Evolutionary conservation across 2,113 vertebrate genomes (phyloP).

Genomic region (Cromileptes altivelis): DNA sequence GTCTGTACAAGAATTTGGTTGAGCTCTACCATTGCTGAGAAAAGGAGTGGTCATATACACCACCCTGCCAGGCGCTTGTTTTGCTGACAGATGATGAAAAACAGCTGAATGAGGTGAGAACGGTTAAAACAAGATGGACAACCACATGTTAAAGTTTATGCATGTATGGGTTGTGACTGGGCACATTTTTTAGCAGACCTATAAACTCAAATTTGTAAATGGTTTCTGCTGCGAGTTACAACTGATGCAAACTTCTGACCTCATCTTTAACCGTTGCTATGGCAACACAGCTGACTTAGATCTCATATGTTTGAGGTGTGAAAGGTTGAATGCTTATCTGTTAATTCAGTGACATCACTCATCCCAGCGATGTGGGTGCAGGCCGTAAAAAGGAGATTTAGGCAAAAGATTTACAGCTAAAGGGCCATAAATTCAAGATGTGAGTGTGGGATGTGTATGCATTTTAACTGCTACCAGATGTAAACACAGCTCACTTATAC

Average conservation of each 20-base stretch:
- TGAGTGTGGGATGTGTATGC: slow-evolving; percentile 8
- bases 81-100: slow-evolving; percentile 12
- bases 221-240: neutral
- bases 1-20: neutral
- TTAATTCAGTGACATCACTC: slow-evolving; percentile 27
- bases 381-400: slow-evolving; percentile 19
- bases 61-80: neutral
- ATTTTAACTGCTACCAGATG: slow-evolving; percentile 70
- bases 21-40: neutral
- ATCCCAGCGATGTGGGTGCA: neutral
- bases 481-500: slow-evolving; percentile 33
- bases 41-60: neutral
- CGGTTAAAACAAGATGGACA: neutral
- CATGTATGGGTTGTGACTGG: neutral
- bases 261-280: neutral
- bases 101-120: slow-evolving; percentile 34
- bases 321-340: slow-evolving; percentile 32
- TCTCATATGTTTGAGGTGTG: slow-evolving; percentile 5
- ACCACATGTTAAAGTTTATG: neutral
- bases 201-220: neutral
- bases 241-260: neutral
- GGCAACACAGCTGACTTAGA: slow-evolving; percentile 25
- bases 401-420: slow-evolving; percentile 32
- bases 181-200: neutral
- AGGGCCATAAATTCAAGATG: slow-evolving; percentile 13